phyloP scores from a whole-genome alignment of 1,140 invertebrate species.

The Drosophila yakuba region DNA sequence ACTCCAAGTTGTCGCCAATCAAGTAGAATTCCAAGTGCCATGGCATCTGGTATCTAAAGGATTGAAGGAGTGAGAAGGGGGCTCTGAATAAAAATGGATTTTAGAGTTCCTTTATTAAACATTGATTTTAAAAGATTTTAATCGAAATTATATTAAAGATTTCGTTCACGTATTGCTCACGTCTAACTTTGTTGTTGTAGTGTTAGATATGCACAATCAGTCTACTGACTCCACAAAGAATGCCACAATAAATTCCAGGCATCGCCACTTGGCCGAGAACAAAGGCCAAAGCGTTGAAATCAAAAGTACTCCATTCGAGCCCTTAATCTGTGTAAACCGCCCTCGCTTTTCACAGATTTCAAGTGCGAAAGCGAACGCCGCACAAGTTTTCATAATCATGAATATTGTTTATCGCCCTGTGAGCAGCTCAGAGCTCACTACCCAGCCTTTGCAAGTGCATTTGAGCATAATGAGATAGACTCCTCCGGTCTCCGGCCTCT shows the following conservation, averaged over 20 bases:
- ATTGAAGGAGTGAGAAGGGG: background rate
- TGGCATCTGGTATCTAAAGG: slow-evolving; percentile 1
- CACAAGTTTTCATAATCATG: slow-evolving; percentile 61
- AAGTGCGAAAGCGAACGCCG: slow-evolving; percentile 42
- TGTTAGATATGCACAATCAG: background rate
- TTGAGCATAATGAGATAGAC: slow-evolving; percentile 59
- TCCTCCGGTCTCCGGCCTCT: no score
- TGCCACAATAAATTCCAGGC: background rate
- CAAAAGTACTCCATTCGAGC: slow-evolving; percentile 7
- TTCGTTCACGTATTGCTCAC: background rate
- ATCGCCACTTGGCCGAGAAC: slow-evolving; percentile 1
- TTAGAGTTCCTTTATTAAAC: no score
- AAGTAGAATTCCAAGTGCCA: background rate
- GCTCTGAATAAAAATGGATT: background rate
- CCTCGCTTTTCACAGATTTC: slow-evolving; percentile 33
- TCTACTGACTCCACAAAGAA: background rate
- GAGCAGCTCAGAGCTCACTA: slow-evolving; percentile 31
- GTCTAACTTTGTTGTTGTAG: background rate
- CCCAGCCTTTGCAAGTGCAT: slow-evolving; percentile 41
- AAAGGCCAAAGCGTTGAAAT: slow-evolving; percentile 17
- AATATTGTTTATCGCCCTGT: slow-evolving; percentile 59
- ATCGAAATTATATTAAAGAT: background rate
- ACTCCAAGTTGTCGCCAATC: slow-evolving; percentile 5
- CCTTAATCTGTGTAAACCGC: slow-evolving; percentile 26
- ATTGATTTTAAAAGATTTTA: no score